Evolutionary conservation across 2,113 vertebrate genomes (phyloP).

Genomic region (Greenwoodochromis staneri): DNA sequence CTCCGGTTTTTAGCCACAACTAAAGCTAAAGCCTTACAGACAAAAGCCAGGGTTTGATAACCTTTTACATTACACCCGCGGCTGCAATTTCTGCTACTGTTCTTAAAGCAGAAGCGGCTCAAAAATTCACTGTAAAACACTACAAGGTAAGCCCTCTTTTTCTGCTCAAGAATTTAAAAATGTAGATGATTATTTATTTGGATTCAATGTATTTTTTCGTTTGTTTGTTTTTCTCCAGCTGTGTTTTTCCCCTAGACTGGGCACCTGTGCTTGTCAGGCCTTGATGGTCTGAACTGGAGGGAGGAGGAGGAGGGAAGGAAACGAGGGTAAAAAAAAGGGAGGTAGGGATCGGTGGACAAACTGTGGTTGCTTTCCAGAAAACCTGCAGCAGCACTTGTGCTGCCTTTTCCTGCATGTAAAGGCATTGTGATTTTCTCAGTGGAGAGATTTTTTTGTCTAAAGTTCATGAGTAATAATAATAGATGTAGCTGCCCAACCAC

Average conservation of each 20-base stretch:
- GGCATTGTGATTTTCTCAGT: conserved; percentile 69
- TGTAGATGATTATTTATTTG: conserved; percentile 36
- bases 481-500: conserved; percentile 77
- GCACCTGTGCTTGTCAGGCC: conserved; percentile 67
- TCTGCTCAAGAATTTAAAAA: background rate
- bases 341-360: conserved; percentile 51
- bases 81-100: background rate
- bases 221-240: conserved; percentile 6
- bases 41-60: background rate
- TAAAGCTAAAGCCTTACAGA: conserved; percentile 21
- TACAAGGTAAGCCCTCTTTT: background rate
- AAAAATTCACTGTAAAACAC: background rate
- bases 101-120: background rate
- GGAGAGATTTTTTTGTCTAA: conserved; percentile 49
- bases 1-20: background rate
- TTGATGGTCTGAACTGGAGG: conserved; percentile 22
- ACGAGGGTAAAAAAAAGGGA: background rate
- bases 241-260: conserved; percentile 7
- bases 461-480: conserved; percentile 56
- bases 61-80: background rate
- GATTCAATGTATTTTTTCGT: conserved; percentile 9
- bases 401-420: conserved; percentile 49
- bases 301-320: background rate
- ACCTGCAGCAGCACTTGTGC: conserved; percentile 53
- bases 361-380: conserved; percentile 58